phyloP scores from a whole-genome alignment of 2,797 vertebrate genomes.

The Gymnothorax javanicus region DNA sequence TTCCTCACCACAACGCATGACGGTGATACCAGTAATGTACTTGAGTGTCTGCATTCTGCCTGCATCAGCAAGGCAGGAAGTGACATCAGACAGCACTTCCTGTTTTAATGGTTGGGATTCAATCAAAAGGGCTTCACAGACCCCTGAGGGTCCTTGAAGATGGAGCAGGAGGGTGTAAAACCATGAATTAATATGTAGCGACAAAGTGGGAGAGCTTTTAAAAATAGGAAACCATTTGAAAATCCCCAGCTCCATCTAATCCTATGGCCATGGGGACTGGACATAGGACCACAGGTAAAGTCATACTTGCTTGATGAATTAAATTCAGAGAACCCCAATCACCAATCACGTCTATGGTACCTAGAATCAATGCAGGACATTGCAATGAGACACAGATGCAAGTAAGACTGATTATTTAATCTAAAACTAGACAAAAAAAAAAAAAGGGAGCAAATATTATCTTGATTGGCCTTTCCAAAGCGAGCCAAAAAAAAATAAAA shows the following conservation, averaged over 20 bases:
- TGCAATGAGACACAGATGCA: background rate
- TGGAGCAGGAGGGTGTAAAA: too few relatives aligned
- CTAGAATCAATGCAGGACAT: background rate
- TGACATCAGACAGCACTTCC: background rate
- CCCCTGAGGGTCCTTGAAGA: too few relatives aligned
- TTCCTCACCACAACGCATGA: background rate
- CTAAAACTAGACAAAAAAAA: background rate
- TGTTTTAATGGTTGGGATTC: background rate
- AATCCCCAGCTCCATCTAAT: background rate
- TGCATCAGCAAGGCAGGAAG: background rate
- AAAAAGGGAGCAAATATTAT: background rate
- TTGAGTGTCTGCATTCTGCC: background rate
- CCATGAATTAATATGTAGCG: background rate
- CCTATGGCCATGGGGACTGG: background rate
- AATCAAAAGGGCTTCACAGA: background rate
- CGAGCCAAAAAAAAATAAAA: background rate
- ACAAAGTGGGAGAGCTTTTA: background rate
- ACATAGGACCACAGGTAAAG: background rate
- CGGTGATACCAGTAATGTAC: background rate
- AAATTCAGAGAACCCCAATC: background rate
- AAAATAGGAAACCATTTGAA: background rate
- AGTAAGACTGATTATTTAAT: background rate
- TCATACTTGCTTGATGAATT: background rate
- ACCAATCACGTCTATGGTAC: background rate
- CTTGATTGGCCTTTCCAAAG: background rate